A percentile compares a stretch with the other conserved stretches of the same genome.
phyloP scores from a whole-genome alignment of 2,888 invertebrate species.

The Eristalis tenax region DNA sequence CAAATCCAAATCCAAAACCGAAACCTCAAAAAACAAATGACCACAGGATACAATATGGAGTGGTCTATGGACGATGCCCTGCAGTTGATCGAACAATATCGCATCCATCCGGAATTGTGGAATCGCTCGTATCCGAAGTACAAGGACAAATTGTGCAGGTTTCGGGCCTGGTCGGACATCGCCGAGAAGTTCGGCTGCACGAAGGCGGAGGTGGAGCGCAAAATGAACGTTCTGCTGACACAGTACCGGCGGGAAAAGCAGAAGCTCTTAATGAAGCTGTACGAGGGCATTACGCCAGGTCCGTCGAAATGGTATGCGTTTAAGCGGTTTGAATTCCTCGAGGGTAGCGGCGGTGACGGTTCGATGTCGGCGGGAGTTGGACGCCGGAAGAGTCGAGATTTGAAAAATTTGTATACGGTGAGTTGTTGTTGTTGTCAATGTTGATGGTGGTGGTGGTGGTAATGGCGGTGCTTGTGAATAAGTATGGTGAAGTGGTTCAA shows the following conservation, averaged over 20 bases:
- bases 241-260: slow-evolving; percentile 80
- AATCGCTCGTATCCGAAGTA: slow-evolving; percentile 80
- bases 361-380: slow-evolving; percentile 63
- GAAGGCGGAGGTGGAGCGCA: slow-evolving; percentile 80
- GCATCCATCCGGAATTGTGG: slow-evolving; percentile 79
- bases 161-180: slow-evolving; percentile 80
- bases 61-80: slow-evolving; percentile 81
- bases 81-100: slow-evolving; percentile 80
- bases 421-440: slow-evolving; percentile 67
- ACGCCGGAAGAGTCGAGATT: slow-evolving; percentile 79
- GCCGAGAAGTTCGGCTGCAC: slow-evolving; percentile 80
- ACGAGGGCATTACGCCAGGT: slow-evolving; percentile 80
- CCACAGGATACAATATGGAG: slow-evolving; percentile 77
- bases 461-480: neutral
- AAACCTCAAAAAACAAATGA: neutral
- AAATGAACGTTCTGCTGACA: slow-evolving; percentile 80
- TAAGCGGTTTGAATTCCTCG: slow-evolving; percentile 80
- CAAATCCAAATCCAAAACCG: neutral
- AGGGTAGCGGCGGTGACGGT: slow-evolving; percentile 77
- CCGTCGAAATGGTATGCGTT: slow-evolving; percentile 81
- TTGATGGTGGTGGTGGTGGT: neutral
- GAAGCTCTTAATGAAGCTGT: slow-evolving; percentile 79
- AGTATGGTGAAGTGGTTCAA: neutral
- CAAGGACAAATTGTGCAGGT: slow-evolving; percentile 80
- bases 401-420: slow-evolving; percentile 80